These are phyloP conservation scores for Neoaliturus tenellus DNA, from an alignment of 2,888 invertebrate species.

Conservation along the genomic window DNA sequence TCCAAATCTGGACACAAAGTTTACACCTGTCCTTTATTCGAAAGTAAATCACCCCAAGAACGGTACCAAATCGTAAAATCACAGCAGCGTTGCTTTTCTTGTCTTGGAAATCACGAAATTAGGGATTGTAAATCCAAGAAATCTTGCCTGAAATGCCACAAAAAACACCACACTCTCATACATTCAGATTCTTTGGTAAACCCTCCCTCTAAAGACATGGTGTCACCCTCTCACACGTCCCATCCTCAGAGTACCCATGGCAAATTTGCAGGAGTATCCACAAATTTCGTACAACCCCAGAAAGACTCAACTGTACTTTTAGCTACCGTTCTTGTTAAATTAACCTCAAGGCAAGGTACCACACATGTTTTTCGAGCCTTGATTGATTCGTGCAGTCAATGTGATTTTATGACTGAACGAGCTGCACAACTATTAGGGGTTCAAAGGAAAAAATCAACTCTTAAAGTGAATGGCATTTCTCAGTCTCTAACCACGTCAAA, in stretches of 20 bases:
- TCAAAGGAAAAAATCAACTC: neutral
- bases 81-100: neutral
- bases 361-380: conserved; percentile 7
- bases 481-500: neutral
- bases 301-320: neutral
- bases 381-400: neutral
- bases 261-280: neutral
- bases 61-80: neutral
- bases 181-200: neutral
- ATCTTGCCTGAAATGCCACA: neutral
- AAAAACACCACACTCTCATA: neutral
- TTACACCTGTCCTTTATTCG: neutral
- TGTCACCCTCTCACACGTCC: neutral
- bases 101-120: neutral
- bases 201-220: no score
- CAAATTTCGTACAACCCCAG: neutral
- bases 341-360: neutral
- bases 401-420: conserved; percentile 6
- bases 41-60: neutral
- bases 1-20: neutral
- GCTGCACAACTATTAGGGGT: neutral
- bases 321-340: neutral
- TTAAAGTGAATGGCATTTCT: neutral
- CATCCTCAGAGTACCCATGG: neutral
- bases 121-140: neutral